Evolutionary conservation across 2,888 invertebrate species (phyloP).

Genomic region (Lypha dubia): DNA sequence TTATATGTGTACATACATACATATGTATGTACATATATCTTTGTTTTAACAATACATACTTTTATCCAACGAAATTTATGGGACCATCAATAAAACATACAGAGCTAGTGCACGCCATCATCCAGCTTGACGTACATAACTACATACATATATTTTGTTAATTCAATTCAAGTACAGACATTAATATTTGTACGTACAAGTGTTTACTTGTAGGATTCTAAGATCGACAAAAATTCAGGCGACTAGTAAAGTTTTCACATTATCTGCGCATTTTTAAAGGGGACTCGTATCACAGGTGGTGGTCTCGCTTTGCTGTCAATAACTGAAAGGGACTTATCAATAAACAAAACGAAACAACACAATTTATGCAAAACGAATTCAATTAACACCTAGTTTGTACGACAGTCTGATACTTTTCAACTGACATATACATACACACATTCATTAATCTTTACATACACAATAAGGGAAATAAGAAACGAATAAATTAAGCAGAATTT

Average conservation of each 20-base stretch:
- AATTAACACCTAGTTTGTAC: conserved; percentile 82
- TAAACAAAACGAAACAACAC: conserved; percentile 72
- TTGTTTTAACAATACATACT: conserved; percentile 73
- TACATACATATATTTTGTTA: conserved; percentile 30
- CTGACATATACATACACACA: conserved; percentile 70
- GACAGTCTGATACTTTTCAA: conserved; percentile 69
- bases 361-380: conserved; percentile 83
- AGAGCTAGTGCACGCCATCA: conserved; percentile 76
- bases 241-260: conserved; percentile 14
- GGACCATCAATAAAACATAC: conserved; percentile 73
- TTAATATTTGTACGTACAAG: neutral
- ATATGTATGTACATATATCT: too few relatives aligned
- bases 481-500: neutral
- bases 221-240: neutral
- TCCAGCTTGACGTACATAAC: conserved; percentile 36
- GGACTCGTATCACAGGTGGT: conserved; percentile 67
- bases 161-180: neutral
- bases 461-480: neutral
- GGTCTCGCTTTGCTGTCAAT: conserved; percentile 50
- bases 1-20: too few relatives aligned
- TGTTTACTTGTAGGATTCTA: neutral
- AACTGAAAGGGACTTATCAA: conserved; percentile 29
- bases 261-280: conserved; percentile 48
- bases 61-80: conserved; percentile 66
- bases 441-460: conserved; percentile 57